phyloP scores from a whole-genome alignment of 2,113 vertebrate genomes.

The Sitta europaea region DNA sequence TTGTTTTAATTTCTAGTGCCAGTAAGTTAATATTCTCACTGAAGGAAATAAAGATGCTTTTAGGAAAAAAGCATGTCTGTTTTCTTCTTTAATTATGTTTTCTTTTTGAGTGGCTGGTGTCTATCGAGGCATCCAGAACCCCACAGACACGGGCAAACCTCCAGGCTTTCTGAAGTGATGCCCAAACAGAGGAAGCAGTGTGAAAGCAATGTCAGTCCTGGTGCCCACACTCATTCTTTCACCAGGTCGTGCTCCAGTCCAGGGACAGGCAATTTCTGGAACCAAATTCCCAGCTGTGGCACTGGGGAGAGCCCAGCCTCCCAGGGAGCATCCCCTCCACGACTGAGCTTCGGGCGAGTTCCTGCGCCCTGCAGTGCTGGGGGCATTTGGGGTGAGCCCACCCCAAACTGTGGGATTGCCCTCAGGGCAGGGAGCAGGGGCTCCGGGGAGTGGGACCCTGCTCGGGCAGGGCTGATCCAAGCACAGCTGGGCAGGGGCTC shows the following conservation, averaged over 20 bases:
- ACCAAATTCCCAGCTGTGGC: background rate
- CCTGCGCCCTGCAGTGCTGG: rapidly evolving
- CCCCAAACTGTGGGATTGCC: background rate
- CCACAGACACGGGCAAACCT: background rate
- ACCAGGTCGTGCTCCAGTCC: rapidly evolving
- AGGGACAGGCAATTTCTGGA: background rate
- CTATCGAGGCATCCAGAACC: background rate
- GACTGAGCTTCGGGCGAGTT: rapidly evolving
- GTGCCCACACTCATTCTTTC: background rate
- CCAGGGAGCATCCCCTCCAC: background rate
- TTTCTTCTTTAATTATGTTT: background rate
- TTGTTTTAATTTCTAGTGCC: background rate
- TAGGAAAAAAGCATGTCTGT: background rate
- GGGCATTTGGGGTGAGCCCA: background rate
- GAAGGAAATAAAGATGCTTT: background rate
- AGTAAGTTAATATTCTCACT: background rate
- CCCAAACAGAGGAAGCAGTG: background rate
- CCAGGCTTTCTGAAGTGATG: background rate
- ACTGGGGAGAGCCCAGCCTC: background rate
- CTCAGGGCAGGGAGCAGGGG: too few relatives aligned
- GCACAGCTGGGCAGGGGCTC: background rate
- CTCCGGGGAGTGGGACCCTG: background rate
- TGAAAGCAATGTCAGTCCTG: rapidly evolving
- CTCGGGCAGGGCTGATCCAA: background rate
- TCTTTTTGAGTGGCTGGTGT: background rate